Conservation (phyloP, 2,113 vertebrate genomes). For the Montifringilla adamsi region DNA sequence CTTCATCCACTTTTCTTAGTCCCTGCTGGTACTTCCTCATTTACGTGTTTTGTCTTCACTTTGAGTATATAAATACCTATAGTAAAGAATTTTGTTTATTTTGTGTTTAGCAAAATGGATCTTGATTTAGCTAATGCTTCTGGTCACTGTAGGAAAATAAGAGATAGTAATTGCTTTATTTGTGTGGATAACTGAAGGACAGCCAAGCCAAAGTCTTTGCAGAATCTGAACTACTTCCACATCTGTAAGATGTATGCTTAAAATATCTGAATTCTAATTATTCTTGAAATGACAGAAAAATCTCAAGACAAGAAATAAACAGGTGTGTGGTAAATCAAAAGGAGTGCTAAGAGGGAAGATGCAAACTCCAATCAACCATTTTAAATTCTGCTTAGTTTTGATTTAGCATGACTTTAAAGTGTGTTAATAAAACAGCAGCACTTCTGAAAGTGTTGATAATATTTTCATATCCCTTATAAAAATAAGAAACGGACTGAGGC, state of each 20-base stretch:
- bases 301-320: not conserved
- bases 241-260: not conserved
- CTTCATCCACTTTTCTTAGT: not conserved
- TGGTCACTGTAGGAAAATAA: not conserved
- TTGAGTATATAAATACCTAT: not conserved
- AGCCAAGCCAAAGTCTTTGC: not conserved
- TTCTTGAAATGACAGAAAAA: not conserved
- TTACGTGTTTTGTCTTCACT: not conserved
- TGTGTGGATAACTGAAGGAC: not conserved
- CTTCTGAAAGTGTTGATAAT: conserved; percentile 1
- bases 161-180: not conserved
- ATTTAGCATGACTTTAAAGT: conserved; percentile 16
- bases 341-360: not conserved
- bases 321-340: not conserved
- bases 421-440: conserved; percentile 17
- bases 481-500: not conserved
- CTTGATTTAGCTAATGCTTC: not conserved
- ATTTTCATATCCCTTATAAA: conserved; percentile 22
- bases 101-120: not conserved
- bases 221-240: not conserved
- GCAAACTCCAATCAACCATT: conserved; percentile 20
- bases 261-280: not conserved
- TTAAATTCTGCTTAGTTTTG: conserved; percentile 22
- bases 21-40: fast-evolving
- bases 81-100: not conserved